A percentile compares a stretch with the other conserved stretches of the same genome.
phyloP scores from a whole-genome alignment of 2,888 invertebrate genomes.

The Phytoseiulus persimilis region DNA sequence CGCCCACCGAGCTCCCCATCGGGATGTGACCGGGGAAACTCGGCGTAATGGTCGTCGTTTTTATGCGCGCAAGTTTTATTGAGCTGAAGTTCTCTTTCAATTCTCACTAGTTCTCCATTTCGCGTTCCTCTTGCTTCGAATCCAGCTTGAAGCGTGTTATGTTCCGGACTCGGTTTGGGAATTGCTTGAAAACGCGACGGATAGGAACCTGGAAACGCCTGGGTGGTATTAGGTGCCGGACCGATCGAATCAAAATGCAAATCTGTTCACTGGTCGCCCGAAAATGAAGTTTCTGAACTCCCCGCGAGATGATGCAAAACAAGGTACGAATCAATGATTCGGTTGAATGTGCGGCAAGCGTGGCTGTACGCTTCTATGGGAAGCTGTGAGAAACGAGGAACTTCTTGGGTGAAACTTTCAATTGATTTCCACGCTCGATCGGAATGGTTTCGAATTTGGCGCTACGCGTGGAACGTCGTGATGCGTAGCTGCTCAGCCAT shows the following conservation, averaged over 20 bases:
- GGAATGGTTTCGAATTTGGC: not conserved
- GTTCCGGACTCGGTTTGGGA: not conserved
- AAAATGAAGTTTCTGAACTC: not conserved
- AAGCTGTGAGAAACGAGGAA: not conserved
- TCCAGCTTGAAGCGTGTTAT: not conserved
- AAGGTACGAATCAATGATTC: not conserved
- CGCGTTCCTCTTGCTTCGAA: not conserved
- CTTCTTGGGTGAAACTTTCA: not conserved
- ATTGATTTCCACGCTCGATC: not conserved
- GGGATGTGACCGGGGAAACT: not conserved
- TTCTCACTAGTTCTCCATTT: not conserved
- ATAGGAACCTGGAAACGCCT: not conserved
- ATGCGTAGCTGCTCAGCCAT: not conserved
- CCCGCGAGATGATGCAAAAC: not conserved
- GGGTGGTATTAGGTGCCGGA: not conserved
- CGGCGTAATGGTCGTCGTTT: not conserved
- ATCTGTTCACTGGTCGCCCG: not conserved
- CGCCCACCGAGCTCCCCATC: not conserved
- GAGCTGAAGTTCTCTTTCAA: not conserved
- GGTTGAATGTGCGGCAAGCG: not conserved
- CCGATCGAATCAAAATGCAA: not conserved
- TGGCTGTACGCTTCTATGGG: not conserved
- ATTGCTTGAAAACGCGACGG: not conserved
- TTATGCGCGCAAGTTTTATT: not conserved
- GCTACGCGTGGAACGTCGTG: not conserved